phyloP scores from a whole-genome alignment of 35 echinoderm and acorn worm genomes.

The Ptychodera flava region DNA sequence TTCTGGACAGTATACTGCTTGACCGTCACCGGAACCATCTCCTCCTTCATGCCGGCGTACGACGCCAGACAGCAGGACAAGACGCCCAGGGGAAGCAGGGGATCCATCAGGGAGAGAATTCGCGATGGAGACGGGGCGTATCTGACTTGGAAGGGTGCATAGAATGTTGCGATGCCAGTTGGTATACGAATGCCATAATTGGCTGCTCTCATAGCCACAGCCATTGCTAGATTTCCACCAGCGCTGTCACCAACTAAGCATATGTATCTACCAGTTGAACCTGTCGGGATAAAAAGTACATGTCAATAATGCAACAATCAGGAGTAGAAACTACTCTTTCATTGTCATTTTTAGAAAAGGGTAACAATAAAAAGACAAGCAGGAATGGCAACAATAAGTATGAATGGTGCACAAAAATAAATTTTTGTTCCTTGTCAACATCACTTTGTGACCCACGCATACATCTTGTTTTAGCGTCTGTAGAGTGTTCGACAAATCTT shows the following conservation, averaged over 20 bases:
- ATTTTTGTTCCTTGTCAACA: too few relatives aligned
- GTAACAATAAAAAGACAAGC: too few relatives aligned
- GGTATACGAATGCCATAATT: slow-evolving; percentile 89
- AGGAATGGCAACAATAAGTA: too few relatives aligned
- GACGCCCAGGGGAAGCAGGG: slow-evolving; percentile 79
- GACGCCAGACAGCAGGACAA: slow-evolving; percentile 62
- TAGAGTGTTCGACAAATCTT: too few relatives aligned
- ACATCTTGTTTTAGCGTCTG: too few relatives aligned
- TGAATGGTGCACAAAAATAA: too few relatives aligned
- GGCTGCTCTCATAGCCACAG: slow-evolving; percentile 91
- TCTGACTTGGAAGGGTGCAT: slow-evolving; percentile 65
- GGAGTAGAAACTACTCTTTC: too few relatives aligned
- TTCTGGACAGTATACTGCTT: neutral
- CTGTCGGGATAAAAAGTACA: slow-evolving; percentile 18
- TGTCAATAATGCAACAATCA: too few relatives aligned
- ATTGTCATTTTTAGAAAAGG: too few relatives aligned
- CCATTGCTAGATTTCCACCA: slow-evolving; percentile 83
- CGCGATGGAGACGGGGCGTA: slow-evolving; percentile 78
- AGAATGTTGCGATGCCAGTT: slow-evolving; percentile 70
- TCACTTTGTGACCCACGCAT: too few relatives aligned
- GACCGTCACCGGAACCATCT: slow-evolving; percentile 26
- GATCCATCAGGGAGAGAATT: slow-evolving; percentile 72
- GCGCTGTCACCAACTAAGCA: slow-evolving; percentile 86
- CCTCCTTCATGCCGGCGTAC: slow-evolving; percentile 80
- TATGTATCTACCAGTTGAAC: slow-evolving; percentile 91